Percentiles rank a stretch among this genome's conserved stretches.
phyloP scores from a whole-genome alignment of 2,113 vertebrate species.

The Colistium nudipinnis region DNA sequence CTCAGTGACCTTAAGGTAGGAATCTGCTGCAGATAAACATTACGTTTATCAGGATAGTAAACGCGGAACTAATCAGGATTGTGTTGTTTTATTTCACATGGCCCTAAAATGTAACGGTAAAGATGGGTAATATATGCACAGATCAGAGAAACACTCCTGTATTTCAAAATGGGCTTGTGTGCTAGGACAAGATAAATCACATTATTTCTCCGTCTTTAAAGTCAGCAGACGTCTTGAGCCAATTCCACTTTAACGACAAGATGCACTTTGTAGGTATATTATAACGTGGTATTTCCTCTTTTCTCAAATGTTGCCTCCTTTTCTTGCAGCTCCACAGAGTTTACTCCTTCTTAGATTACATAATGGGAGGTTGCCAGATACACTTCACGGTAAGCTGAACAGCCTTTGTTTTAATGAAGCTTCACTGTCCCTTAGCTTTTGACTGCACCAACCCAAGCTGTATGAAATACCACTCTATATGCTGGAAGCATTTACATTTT shows the following conservation, averaged over 20 bases:
- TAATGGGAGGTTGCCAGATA: slow-evolving; percentile 98
- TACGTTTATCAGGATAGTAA: background rate
- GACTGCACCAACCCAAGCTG: background rate
- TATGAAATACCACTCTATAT: slow-evolving; percentile 6
- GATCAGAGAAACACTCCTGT: no score
- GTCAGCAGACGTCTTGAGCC: slow-evolving; percentile 40
- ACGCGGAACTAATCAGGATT: background rate
- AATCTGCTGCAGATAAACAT: slow-evolving; percentile 3
- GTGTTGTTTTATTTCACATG: background rate
- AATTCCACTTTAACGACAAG: slow-evolving; percentile 48
- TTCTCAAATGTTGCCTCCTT: slow-evolving; percentile 15
- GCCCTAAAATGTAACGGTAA: no score
- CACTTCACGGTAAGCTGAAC: slow-evolving; percentile 91
- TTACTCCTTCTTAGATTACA: slow-evolving; percentile 96
- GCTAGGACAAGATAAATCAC: background rate
- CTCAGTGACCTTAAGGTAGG: slow-evolving; percentile 91
- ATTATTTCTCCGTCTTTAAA: background rate
- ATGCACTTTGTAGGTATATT: slow-evolving; percentile 15
- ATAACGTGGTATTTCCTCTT: background rate
- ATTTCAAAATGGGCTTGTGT: no score
- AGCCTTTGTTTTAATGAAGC: slow-evolving; percentile 19
- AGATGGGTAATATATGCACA: no score
- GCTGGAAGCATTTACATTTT: slow-evolving; percentile 13
- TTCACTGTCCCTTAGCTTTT: slow-evolving; percentile 29
- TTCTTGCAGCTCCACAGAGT: slow-evolving; percentile 90